A percentile compares a stretch with the other conserved stretches of the same genome.
phyloP scores from a whole-genome alignment of 2,113 vertebrate species.

The Lycaon pictus region DNA sequence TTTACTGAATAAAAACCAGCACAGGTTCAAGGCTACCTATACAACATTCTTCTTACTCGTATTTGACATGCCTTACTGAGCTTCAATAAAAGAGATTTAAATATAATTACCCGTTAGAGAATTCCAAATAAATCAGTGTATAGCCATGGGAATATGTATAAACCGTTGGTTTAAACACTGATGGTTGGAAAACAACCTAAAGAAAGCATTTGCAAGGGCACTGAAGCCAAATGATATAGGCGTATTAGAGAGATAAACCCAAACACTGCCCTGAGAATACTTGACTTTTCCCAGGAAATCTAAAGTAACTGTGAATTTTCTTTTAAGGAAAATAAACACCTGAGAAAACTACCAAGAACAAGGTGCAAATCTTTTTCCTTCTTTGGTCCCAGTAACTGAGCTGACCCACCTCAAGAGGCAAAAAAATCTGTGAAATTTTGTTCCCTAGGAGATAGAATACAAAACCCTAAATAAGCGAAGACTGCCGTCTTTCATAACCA shows the following conservation, averaged over 20 bases:
- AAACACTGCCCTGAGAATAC: background rate
- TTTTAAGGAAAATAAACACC: constrained; percentile 23
- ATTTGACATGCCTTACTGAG: background rate
- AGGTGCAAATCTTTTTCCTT: constrained; percentile 22
- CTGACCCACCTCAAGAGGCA: constrained; percentile 18
- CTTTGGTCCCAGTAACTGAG: background rate
- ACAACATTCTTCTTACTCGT: background rate
- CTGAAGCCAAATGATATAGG: background rate
- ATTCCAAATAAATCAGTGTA: background rate
- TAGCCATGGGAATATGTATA: background rate
- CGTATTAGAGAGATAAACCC: background rate
- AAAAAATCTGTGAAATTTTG: constrained; percentile 67
- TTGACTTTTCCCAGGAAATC: background rate
- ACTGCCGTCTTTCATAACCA: constrained; percentile 56
- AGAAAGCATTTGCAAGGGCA: background rate
- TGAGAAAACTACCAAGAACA: background rate
- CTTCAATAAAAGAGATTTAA: constrained; percentile 46
- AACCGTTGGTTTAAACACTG: background rate
- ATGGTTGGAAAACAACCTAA: background rate
- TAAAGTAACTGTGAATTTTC: background rate
- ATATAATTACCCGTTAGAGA: constrained; percentile 9
- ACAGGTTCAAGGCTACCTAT: background rate
- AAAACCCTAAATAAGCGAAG: constrained; percentile 52
- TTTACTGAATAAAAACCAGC: constrained; percentile 1
- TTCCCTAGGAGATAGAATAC: constrained; percentile 37